These are phyloP conservation scores for Gavialis gangeticus DNA, from an alignment of 2,113 vertebrate species.

Conservation along the genomic window DNA sequence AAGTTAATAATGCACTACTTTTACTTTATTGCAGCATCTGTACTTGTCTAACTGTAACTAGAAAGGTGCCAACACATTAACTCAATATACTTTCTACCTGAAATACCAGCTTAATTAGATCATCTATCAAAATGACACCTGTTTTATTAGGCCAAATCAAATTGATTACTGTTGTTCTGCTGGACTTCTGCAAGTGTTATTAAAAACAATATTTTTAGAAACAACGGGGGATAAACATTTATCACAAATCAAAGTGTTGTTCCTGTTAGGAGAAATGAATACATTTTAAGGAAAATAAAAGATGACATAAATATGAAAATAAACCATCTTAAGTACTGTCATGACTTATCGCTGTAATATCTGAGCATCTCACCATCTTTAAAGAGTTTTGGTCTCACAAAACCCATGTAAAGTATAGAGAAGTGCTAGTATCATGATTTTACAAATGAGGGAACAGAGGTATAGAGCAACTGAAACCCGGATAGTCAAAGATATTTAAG, in stretches of 20 bases:
- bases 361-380: not conserved
- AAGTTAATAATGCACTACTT: constrained; percentile 62
- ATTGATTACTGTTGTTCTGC: constrained; percentile 75
- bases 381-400: not conserved
- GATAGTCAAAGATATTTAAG: no score
- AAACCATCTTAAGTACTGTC: not conserved
- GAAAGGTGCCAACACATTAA: constrained; percentile 62
- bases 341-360: not conserved
- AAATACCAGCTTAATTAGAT: constrained; percentile 81
- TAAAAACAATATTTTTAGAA: constrained; percentile 60
- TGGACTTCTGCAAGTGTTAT: constrained; percentile 39
- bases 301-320: not conserved
- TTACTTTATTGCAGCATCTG: constrained; percentile 64
- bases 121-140: constrained; percentile 83
- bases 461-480: no score
- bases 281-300: not conserved
- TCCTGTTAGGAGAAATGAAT: not conserved
- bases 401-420: no score
- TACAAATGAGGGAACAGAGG: no score
- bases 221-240: constrained; percentile 40
- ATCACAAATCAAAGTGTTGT: not conserved
- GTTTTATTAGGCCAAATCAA: constrained; percentile 78
- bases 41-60: constrained; percentile 67
- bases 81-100: constrained; percentile 76
- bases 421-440: no score